Evolutionary conservation across 2,113 vertebrate genomes (phyloP).

Genomic region (Naja naja): DNA sequence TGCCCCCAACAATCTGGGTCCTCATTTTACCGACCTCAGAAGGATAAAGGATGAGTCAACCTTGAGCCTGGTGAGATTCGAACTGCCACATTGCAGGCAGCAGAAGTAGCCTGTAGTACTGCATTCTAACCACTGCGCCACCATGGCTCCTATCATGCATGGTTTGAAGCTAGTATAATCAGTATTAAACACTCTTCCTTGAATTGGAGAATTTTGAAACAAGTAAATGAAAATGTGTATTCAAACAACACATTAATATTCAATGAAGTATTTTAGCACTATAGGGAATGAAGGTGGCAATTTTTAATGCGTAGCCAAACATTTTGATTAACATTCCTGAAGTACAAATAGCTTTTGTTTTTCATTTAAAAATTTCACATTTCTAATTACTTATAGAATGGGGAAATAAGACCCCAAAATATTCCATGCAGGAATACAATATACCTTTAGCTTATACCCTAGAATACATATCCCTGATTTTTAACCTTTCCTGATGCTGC

Average conservation of each 20-base stretch:
- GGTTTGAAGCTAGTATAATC: neutral
- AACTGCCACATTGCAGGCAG: no score
- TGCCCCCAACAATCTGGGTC: no score
- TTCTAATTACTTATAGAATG: neutral
- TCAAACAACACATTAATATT: neutral
- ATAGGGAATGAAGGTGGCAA: neutral
- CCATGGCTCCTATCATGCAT: neutral
- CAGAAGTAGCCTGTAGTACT: no score
- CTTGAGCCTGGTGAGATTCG: no score
- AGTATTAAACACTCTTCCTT: neutral
- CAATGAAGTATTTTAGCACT: neutral
- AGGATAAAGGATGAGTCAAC: no score
- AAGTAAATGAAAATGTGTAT: neutral
- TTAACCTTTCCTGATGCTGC: neutral
- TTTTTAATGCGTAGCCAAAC: neutral
- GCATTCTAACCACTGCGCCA: no score
- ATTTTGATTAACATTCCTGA: neutral
- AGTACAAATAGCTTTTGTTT: neutral
- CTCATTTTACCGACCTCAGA: no score
- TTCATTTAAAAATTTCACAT: neutral
- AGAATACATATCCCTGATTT: neutral
- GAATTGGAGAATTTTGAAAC: neutral
- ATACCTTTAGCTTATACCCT: neutral
- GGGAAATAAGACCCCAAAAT: neutral
- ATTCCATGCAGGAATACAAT: neutral